phyloP scores from a whole-genome alignment of 2,797 vertebrate species.

The Distichodus sexfasciatus region DNA sequence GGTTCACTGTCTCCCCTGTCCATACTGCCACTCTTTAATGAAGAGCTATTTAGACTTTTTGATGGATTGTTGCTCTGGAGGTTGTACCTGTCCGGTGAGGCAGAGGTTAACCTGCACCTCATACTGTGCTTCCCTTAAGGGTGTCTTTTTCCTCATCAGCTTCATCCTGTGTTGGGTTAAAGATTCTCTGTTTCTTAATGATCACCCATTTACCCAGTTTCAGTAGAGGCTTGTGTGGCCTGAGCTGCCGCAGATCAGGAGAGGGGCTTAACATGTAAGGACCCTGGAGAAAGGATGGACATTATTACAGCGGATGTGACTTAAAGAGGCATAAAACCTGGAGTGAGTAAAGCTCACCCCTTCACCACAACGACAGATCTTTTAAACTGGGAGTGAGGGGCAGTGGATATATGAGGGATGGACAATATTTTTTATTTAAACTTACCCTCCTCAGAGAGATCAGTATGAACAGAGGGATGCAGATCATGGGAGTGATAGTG shows the following conservation, averaged over 20 bases:
- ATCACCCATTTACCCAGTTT: slow-evolving; percentile 55
- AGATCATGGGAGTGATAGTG: slow-evolving; percentile 60
- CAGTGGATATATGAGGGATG: neutral
- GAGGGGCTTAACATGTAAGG: slow-evolving; percentile 55
- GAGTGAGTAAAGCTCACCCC: too few species aligned
- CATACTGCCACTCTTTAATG: neutral
- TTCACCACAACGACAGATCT: too few species aligned
- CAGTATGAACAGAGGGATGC: slow-evolving; percentile 65
- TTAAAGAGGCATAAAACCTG: neutral
- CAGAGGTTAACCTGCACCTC: slow-evolving; percentile 20
- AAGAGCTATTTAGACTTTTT: too few species aligned
- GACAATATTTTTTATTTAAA: neutral
- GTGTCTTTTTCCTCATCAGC: slow-evolving; percentile 51
- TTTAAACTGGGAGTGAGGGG: neutral
- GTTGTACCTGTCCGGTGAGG: neutral
- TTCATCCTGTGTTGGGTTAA: neutral
- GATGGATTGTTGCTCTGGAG: neutral
- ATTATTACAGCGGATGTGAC: neutral
- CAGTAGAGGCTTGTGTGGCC: slow-evolving; percentile 64
- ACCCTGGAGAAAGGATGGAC: slow-evolving; percentile 20
- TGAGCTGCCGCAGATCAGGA: slow-evolving; percentile 64
- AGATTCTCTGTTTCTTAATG: slow-evolving; percentile 28
- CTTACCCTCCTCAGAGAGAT: slow-evolving; percentile 60
- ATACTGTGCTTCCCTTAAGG: slow-evolving; percentile 49
- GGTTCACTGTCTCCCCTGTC: neutral